phyloP scores from a whole-genome alignment of 2,113 vertebrate genomes.

The Spheniscus mendiculus region DNA sequence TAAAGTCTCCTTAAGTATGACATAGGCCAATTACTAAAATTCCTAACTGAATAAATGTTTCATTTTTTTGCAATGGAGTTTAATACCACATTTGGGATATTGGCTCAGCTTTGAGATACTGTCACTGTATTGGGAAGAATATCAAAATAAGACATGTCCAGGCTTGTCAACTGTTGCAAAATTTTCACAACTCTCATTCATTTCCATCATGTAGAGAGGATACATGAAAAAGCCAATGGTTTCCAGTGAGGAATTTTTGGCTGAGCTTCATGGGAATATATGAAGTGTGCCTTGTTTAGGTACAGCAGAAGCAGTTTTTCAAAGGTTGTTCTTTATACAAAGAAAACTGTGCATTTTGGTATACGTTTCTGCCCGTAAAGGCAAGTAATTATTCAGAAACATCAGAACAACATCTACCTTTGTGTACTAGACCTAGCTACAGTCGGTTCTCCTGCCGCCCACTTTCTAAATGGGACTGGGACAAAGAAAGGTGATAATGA shows the following conservation, averaged over 20 bases:
- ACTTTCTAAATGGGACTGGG: neutral
- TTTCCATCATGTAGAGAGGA: neutral
- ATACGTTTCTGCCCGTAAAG: neutral
- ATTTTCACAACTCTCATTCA: neutral
- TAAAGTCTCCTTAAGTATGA: neutral
- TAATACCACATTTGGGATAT: neutral
- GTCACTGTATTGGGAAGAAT: neutral
- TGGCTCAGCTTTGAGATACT: neutral
- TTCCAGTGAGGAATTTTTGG: neutral
- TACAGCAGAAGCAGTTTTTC: neutral
- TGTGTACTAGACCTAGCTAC: neutral
- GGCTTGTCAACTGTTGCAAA: neutral
- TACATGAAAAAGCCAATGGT: neutral
- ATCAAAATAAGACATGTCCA: neutral
- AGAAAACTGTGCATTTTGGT: neutral
- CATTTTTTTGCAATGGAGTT: neutral
- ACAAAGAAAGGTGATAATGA: neutral
- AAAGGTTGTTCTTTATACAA: neutral
- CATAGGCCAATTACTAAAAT: neutral
- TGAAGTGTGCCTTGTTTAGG: neutral
- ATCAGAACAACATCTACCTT: neutral
- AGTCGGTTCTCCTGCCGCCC: accelerated
- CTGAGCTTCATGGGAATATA: neutral
- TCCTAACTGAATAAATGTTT: neutral
- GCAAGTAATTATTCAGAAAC: neutral